phyloP scores from a whole-genome alignment of 1,140 invertebrate species.

The Nephila pilipes region DNA sequence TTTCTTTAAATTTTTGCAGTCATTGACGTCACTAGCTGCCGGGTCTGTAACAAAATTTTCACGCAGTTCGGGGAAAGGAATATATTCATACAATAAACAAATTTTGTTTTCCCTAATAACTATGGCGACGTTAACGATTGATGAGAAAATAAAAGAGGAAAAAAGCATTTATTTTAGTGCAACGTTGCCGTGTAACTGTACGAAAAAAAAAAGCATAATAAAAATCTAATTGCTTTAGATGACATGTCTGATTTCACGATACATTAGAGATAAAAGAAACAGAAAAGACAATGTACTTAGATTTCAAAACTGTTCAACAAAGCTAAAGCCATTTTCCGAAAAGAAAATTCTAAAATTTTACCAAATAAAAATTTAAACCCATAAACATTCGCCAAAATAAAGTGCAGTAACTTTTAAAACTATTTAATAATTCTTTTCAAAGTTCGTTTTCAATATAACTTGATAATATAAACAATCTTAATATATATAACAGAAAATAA shows the following conservation, averaged over 20 bases:
- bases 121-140: conserved; percentile 65
- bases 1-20: neutral
- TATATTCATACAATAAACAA: conserved; percentile 56
- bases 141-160: conserved; percentile 1
- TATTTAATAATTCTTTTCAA: no score
- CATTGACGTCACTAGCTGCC: neutral
- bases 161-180: neutral
- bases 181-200: conserved; percentile 24
- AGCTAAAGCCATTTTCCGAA: neutral
- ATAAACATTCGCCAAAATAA: no score
- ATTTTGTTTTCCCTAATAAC: conserved; percentile 57
- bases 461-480: no score
- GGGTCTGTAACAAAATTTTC: conserved; percentile 4
- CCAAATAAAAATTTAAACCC: no score
- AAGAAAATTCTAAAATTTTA: no score
- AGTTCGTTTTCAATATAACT: no score
- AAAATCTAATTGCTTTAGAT: conserved; percentile 17
- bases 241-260: neutral
- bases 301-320: neutral
- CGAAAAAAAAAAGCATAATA: neutral
- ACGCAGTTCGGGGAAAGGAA: neutral
- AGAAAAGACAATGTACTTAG: neutral
- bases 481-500: no score
- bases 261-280: neutral
- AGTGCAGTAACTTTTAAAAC: no score